phyloP scores from a whole-genome alignment of 2,113 vertebrate species.

The Hoplias malabaricus region DNA sequence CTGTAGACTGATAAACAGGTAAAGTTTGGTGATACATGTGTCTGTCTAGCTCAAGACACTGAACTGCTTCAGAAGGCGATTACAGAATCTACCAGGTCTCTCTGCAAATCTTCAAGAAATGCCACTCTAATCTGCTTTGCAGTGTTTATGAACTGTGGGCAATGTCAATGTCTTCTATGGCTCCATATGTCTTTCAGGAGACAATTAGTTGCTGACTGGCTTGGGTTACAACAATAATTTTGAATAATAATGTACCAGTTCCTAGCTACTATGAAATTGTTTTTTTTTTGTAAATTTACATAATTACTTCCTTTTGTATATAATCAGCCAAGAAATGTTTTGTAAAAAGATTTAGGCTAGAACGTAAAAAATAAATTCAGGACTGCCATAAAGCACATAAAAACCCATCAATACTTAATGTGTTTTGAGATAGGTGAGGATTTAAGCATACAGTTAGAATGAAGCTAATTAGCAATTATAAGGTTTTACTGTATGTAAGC shows the following conservation, averaged over 20 bases:
- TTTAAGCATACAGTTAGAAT: too few species aligned
- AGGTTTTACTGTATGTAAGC: too few species aligned
- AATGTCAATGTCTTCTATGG: not conserved
- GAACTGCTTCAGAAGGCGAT: constrained; percentile 52
- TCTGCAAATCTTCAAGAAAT: constrained; percentile 32
- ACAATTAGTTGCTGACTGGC: not conserved
- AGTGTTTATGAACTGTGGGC: not conserved
- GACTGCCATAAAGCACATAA: too few species aligned
- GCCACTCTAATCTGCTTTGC: not conserved
- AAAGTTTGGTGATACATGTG: not conserved
- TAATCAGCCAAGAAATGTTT: too few species aligned
- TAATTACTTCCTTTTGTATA: too few species aligned
- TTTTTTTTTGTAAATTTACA: not conserved
- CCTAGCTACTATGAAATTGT: not conserved
- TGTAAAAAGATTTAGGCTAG: too few species aligned
- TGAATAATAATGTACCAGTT: not conserved
- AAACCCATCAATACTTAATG: too few species aligned
- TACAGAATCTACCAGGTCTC: constrained; percentile 27
- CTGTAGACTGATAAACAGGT: not conserved
- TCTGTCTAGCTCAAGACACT: constrained; percentile 30
- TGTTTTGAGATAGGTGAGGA: too few species aligned
- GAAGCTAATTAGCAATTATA: too few species aligned
- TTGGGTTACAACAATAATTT: not conserved
- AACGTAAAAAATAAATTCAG: too few species aligned
- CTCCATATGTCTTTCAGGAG: not conserved